Evolutionary conservation across 1,140 invertebrate genomes (phyloP), one percentile per base, ranked within the genome.

Genomic region (Diachasma alloeum): DNA sequence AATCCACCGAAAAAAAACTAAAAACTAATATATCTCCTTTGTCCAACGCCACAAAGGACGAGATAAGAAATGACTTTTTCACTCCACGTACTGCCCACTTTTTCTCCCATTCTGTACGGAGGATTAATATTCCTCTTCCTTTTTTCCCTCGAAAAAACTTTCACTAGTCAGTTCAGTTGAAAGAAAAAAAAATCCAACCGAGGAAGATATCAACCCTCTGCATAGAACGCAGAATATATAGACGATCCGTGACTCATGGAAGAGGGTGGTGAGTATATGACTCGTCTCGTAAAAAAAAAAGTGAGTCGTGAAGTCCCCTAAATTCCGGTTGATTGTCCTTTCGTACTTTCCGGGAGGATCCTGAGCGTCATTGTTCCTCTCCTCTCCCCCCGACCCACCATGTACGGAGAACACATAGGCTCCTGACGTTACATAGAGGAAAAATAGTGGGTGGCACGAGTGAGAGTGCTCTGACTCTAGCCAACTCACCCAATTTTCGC

Each of bases 291-390:
- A 63, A 68, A 68, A 68, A 68, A 68, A 68, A 68, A 15, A 37
- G 26, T 36, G 36, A 37, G 31, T 66, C 22, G 63, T 66, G 24
- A 36, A 66, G 26, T 68, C 66, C 66, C 66, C 36, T 68, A 68
- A 68, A 68, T 68, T 68, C 66, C 66, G 66, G 66, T 10, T 68
- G 66, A 68, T 68, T 19, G 66, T 68, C 36, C 66, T 68, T 68
- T 68, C 31, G 26, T 39, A 37, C 66, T 68, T 68, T 68, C 66
- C 66, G 36, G 24, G 26, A 37, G 66, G 66, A 37, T 68, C 36
- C 31, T 68, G 10, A 68, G 6, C 66, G 15, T 68, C 66, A 68
- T 68, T 68, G 66, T 68, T 68, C 66, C 26, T 37, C 31, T 31
- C 36, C 31, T 68, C 31, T 19, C 24, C 59, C 2, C 59, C 13